These are phyloP conservation scores for Sebastes baramenuke DNA, from an alignment of 2,797 vertebrate genomes.

Conservation along the genomic window DNA sequence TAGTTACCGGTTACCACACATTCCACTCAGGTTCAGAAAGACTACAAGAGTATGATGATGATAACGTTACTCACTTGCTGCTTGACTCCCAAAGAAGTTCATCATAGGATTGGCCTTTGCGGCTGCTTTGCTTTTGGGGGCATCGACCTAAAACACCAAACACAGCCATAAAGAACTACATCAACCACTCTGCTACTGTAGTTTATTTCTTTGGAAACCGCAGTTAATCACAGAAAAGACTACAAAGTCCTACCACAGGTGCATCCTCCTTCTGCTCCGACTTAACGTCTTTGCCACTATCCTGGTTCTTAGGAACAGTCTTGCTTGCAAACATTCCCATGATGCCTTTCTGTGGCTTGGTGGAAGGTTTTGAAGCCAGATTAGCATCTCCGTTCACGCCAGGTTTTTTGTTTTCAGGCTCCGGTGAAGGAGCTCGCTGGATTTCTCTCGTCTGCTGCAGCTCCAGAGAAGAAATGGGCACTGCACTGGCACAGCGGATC, in stretches of 20 bases:
- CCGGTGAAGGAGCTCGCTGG: conserved; percentile 22
- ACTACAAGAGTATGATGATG: not conserved
- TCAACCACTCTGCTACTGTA: too few species aligned
- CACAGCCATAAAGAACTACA: not conserved
- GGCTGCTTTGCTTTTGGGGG: conserved; percentile 80
- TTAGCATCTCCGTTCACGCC: conserved; percentile 75
- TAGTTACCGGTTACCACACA: not conserved
- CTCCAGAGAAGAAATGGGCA: conserved; percentile 78
- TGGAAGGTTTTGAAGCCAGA: conserved; percentile 59
- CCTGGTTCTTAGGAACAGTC: conserved; percentile 77
- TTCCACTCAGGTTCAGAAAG: not conserved
- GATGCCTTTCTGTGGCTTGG: conserved; percentile 87
- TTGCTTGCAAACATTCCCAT: conserved; percentile 92
- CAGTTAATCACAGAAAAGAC: not conserved
- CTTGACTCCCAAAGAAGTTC: conserved; percentile 92
- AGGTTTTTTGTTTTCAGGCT: conserved; percentile 48
- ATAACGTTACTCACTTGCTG: conserved; percentile 85
- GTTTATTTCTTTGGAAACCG: not conserved
- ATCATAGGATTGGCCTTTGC: conserved; percentile 80
- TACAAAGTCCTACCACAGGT: conserved; percentile 57
- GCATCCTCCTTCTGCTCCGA: conserved; percentile 81
- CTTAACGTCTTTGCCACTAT: conserved; percentile 80
- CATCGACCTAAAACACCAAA: conserved; percentile 77
- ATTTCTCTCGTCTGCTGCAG: conserved; percentile 62
- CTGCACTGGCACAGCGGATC: conserved; percentile 86